phyloP scores from a whole-genome alignment of 2,797 vertebrate genomes.

The Lophius americanus region DNA sequence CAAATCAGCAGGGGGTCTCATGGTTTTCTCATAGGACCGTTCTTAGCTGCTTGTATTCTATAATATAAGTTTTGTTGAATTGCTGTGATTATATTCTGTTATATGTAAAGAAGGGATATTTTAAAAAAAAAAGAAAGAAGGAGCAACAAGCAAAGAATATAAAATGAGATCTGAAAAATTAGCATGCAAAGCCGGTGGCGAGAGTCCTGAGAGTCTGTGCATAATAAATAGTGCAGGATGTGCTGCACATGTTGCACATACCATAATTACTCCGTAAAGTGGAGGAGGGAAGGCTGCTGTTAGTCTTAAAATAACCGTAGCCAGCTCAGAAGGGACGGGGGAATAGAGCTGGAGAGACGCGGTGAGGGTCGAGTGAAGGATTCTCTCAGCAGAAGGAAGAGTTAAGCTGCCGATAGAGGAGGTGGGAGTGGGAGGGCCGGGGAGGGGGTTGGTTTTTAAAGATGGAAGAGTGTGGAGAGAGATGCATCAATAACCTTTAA shows the following conservation, averaged over 20 bases:
- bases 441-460: conserved; percentile 19
- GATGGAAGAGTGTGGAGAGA: conserved; percentile 39
- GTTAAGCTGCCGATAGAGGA: no score
- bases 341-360: conserved; percentile 25
- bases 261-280: conserved; percentile 53
- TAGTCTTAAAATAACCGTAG: conserved; percentile 67
- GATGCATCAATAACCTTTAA: neutral
- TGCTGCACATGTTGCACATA: conserved; percentile 27
- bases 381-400: conserved; percentile 3
- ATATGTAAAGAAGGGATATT: no score
- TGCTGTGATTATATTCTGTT: no score
- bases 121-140: no score
- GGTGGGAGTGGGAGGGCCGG: conserved; percentile 10
- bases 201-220: neutral
- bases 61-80: no score
- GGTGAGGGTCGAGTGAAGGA: conserved; percentile 22
- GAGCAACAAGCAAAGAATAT: neutral
- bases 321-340: conserved; percentile 23
- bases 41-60: no score
- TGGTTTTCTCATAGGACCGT: no score
- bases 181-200: no score
- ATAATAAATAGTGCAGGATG: conserved; percentile 12
- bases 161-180: neutral
- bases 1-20: no score
- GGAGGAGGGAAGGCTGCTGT: conserved; percentile 49